Conservation (phyloP, 23 tunicate genomes). For the Clavelina lepadiformis region DNA sequence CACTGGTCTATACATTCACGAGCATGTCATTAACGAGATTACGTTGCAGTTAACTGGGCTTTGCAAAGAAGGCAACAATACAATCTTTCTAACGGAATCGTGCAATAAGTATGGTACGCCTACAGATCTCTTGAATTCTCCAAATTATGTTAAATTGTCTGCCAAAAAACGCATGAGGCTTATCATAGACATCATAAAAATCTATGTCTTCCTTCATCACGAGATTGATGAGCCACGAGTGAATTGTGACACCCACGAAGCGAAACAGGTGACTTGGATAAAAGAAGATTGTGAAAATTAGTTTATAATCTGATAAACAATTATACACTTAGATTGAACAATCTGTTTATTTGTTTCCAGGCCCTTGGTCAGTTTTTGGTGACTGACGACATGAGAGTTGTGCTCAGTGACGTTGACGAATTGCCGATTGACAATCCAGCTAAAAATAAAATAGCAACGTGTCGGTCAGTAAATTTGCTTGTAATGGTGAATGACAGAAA, state of each 20-base stretch:
- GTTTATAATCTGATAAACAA: background rate
- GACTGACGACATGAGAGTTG: constrained; percentile 7
- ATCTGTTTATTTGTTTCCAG: constrained; percentile 4
- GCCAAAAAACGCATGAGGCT: constrained; percentile 18
- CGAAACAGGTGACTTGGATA: constrained; percentile 45
- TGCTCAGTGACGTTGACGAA: constrained; percentile 25
- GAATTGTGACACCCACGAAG: constrained; percentile 72
- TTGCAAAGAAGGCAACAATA: background rate
- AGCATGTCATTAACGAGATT: no score
- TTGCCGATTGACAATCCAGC: constrained; percentile 13
- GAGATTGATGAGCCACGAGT: constrained; percentile 43
- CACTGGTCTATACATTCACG: no score
- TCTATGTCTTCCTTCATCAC: constrained; percentile 54
- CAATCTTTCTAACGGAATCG: background rate
- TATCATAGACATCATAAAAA: constrained; percentile 46
- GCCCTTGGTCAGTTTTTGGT: constrained; percentile 22
- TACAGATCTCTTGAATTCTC: background rate
- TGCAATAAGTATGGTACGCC: background rate
- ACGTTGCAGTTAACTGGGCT: background rate
- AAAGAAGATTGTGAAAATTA: background rate
- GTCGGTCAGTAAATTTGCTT: constrained; percentile 46
- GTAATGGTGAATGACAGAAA: no score
- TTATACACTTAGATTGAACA: background rate
- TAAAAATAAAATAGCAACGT: constrained; percentile 18
- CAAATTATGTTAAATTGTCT: background rate